Evolutionary conservation across 2,797 vertebrate species (phyloP), one percentile per base, ranked within the genome.

Genomic region (Catamblyrhynchus diadema): DNA sequence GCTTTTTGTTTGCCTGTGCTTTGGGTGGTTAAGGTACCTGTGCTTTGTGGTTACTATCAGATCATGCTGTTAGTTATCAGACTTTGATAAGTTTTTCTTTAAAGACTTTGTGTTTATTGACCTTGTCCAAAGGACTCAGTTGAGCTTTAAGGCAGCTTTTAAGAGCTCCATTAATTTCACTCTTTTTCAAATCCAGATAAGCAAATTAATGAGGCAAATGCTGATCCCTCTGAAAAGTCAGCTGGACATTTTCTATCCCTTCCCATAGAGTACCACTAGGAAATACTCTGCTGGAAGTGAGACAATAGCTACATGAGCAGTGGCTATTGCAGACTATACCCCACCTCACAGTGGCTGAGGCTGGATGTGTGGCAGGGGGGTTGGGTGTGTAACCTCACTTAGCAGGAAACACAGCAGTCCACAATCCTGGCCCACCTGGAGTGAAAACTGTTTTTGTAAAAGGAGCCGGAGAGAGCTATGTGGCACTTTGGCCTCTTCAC

Each of bases 361-460:
- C 37, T 64, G 81, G 42, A 57, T 41, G 39, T 37, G n/a, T 56
- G 39, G 39, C 27, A 32, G 50, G 14, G 28, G 61, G 23, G 14
- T 24, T 66, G 56, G 20, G 44, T n/a, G 33, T 57, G n/a, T 21
- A 57, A 81, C 45, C 15, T 67, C 17, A 3, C 45, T 61, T 20
- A 39, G 16, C 30, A 86, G 53, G 42, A 74, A 57, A 53, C 16
- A 32, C 32, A 70, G 27, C 39, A 48, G 13, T 35, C 19, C 66
- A 56, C 41, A 79, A 2, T 54, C 9, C 33, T 54, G 44, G 33
- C 20, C 32, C n/a, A 60, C 0, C 0, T 23, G 39, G 22, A 24
- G 21, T 53, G 39, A 81, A 66, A 86, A 32, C 30, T 5, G 1
- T 47, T 56, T 44, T 45, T 75, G 21, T 56, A 66, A 67, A 56